phyloP scores from a whole-genome alignment of 2,888 invertebrate species.

The Carterocephalus palaemon region DNA sequence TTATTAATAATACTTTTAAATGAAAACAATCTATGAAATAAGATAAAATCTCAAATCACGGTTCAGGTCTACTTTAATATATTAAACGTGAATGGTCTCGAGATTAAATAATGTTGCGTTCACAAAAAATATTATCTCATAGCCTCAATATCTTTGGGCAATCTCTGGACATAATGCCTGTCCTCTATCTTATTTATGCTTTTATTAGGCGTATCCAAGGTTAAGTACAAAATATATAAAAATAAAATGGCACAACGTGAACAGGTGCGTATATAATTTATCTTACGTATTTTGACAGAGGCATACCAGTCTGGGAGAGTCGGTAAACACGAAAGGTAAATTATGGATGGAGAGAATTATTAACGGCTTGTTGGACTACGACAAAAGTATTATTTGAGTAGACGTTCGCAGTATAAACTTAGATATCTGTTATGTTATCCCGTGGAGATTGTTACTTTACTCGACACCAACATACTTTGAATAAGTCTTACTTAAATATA shows the following conservation, averaged over 20 bases:
- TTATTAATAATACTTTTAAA: too few relatives aligned
- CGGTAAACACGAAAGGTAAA: slow-evolving; percentile 22
- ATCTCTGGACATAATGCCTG: slow-evolving; percentile 18
- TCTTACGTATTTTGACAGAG: slow-evolving; percentile 23
- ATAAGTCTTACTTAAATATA: too few relatives aligned
- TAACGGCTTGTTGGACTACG: slow-evolving; percentile 19
- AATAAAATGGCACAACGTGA: slow-evolving; percentile 10
- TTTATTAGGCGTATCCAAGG: slow-evolving; percentile 13
- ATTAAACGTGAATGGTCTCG: slow-evolving; percentile 1
- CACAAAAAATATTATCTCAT: slow-evolving; percentile 15
- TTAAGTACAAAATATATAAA: slow-evolving; percentile 18
- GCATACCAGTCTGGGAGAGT: slow-evolving; percentile 12
- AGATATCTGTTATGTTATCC: background rate
- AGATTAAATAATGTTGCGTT: slow-evolving; percentile 15
- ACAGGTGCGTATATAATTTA: slow-evolving; percentile 24
- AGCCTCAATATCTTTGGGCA: slow-evolving; percentile 17
- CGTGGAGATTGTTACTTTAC: too few relatives aligned
- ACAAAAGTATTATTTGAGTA: slow-evolving; percentile 19
- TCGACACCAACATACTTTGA: too few relatives aligned
- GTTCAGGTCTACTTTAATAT: background rate
- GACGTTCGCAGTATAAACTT: slow-evolving; percentile 6
- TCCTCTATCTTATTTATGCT: slow-evolving; percentile 17
- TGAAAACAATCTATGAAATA: too few relatives aligned
- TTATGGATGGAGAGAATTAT: slow-evolving; percentile 22
- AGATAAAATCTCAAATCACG: too few relatives aligned